A percentile compares a stretch with the other conserved stretches of the same genome.
These are phyloP conservation scores for Drosophila insularis DNA, from an alignment of 1,140 invertebrate species.

Conservation along the genomic window DNA sequence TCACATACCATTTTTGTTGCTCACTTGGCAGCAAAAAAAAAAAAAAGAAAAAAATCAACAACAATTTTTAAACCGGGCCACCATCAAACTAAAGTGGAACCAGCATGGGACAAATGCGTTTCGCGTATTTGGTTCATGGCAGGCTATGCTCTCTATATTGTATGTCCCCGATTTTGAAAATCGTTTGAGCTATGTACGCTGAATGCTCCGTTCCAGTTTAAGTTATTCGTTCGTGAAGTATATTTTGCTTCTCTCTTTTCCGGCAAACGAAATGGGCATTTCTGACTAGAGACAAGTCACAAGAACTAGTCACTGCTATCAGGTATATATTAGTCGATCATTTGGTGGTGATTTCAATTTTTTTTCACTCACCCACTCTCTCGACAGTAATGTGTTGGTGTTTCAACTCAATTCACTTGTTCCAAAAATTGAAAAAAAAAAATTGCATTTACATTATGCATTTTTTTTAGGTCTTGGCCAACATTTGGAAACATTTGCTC, in stretches of 20 bases:
- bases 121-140: constrained; percentile 75
- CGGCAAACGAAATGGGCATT: neutral
- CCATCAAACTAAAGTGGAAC: constrained; percentile 1
- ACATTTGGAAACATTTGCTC: constrained; percentile 32
- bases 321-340: neutral
- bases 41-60: constrained; percentile 5
- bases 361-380: constrained; percentile 45
- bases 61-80: constrained; percentile 33
- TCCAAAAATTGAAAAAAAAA: constrained; percentile 60
- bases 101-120: constrained; percentile 32
- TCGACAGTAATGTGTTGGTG: constrained; percentile 20
- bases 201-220: constrained; percentile 35
- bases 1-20: constrained; percentile 16
- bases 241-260: constrained; percentile 38
- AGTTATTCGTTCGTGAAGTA: constrained; percentile 64
- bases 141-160: constrained; percentile 62
- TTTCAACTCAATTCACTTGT: constrained; percentile 62
- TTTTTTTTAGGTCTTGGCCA: constrained; percentile 21
- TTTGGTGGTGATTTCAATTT: constrained; percentile 17
- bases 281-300: neutral
- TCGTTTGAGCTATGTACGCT: constrained; percentile 56
- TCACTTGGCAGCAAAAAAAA: constrained; percentile 38
- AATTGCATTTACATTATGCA: constrained; percentile 57
- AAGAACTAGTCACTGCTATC: neutral
- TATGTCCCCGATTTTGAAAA: constrained; percentile 65